Evolutionary conservation across 2,113 vertebrate species (phyloP).

Genomic region (Zosterops japonicus): DNA sequence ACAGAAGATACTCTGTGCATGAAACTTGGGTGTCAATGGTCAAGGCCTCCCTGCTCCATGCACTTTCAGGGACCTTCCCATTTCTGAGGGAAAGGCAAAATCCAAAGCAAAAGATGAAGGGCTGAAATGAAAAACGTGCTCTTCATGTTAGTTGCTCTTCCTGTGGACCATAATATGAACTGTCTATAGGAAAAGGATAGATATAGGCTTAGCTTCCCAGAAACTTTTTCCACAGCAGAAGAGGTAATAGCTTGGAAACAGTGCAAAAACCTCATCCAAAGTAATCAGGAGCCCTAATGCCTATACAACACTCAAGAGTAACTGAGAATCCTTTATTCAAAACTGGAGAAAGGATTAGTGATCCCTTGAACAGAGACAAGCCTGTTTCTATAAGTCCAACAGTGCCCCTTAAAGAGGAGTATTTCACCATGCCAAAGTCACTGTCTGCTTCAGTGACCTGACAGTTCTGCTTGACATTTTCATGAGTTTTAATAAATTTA

Average conservation of each 20-base stretch:
- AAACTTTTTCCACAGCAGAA: neutral
- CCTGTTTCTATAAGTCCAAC: neutral
- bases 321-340: neutral
- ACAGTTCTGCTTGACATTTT: neutral
- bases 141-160: neutral
- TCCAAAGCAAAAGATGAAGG: neutral
- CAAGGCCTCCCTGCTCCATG: neutral
- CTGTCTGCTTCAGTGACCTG: neutral
- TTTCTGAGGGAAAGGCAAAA: neutral
- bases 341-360: neutral
- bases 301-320: neutral
- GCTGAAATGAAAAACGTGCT: neutral
- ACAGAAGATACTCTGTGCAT: neutral
- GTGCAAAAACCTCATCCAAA: neutral
- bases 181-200: neutral
- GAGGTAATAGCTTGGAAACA: neutral
- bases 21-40: neutral
- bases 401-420: neutral
- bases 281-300: neutral
- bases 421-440: neutral
- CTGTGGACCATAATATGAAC: neutral
- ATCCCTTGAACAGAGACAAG: neutral
- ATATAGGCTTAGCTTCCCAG: neutral
- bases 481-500: neutral
- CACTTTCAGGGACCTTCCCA: fast-evolving